A percentile compares a stretch with the other conserved stretches of the same genome.
phyloP scores from a whole-genome alignment of 2,888 invertebrate genomes.

The Osedax fenrisi region DNA sequence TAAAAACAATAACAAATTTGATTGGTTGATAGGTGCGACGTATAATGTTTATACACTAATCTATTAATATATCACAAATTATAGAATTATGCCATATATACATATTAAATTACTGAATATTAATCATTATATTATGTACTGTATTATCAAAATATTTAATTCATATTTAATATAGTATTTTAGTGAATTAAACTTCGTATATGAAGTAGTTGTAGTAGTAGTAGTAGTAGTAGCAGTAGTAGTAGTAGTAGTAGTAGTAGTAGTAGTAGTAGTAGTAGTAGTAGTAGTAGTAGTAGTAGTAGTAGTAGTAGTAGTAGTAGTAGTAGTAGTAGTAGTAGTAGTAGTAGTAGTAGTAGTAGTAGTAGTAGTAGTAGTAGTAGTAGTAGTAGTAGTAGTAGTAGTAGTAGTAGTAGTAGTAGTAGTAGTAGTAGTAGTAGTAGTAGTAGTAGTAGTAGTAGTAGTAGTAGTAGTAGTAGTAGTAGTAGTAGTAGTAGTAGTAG shows the following conservation, averaged over 20 bases:
- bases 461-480: constrained; percentile 5
- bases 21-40: no score
- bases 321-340: constrained; percentile 9
- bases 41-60: no score
- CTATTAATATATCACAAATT: no score
- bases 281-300: constrained; percentile 7
- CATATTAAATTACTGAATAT: no score
- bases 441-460: constrained; percentile 9
- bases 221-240: constrained; percentile 11
- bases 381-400: not conserved
- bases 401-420: constrained; percentile 11
- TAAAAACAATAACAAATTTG: no score
- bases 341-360: constrained; percentile 9
- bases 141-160: no score
- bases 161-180: no score
- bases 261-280: not conserved
- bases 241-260: constrained; percentile 8
- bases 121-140: no score
- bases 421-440: constrained; percentile 7
- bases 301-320: constrained; percentile 5
- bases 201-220: constrained; percentile 3
- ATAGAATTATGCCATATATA: no score
- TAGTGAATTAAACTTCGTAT: no score
- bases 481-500: constrained; percentile 11
- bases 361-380: constrained; percentile 6